Evolutionary conservation across 2,797 vertebrate species (phyloP).

Genomic region (Protonibea diacanthus): DNA sequence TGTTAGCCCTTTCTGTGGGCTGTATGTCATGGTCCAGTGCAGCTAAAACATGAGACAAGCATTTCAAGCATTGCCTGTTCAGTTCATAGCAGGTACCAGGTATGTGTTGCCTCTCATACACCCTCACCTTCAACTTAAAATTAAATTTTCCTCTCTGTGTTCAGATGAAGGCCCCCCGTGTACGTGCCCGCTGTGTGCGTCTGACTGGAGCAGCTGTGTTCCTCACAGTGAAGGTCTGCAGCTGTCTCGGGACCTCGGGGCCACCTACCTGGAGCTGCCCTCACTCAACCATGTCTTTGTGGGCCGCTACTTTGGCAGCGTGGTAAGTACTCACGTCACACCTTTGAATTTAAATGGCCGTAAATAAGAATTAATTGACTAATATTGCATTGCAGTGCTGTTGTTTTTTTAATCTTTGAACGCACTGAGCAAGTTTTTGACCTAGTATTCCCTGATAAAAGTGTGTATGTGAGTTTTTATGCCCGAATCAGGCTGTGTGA

Average conservation of each 20-base stretch:
- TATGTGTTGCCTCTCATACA: not conserved
- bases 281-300: slow-evolving; percentile 95
- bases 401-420: not conserved
- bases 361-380: not conserved
- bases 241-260: slow-evolving; percentile 93
- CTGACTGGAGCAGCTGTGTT: slow-evolving; percentile 93
- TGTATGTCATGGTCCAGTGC: not conserved
- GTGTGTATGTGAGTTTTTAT: not conserved
- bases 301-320: slow-evolving; percentile 94
- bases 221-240: slow-evolving; percentile 93
- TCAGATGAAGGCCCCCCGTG: slow-evolving; percentile 92
- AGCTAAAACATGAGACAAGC: not conserved
- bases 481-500: not conserved
- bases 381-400: not conserved
- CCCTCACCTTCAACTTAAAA: not conserved
- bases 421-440: not conserved
- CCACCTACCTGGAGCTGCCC: slow-evolving; percentile 94
- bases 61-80: not conserved
- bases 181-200: slow-evolving; percentile 94
- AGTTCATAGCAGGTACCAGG: slow-evolving; percentile 1
- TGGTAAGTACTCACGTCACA: slow-evolving; percentile 85
- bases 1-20: not conserved
- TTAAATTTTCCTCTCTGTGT: slow-evolving; percentile 29
- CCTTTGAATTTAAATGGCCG: not conserved
- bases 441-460: not conserved